phyloP scores from a whole-genome alignment of 2,113 vertebrate genomes.

The Sander lucioperca region DNA sequence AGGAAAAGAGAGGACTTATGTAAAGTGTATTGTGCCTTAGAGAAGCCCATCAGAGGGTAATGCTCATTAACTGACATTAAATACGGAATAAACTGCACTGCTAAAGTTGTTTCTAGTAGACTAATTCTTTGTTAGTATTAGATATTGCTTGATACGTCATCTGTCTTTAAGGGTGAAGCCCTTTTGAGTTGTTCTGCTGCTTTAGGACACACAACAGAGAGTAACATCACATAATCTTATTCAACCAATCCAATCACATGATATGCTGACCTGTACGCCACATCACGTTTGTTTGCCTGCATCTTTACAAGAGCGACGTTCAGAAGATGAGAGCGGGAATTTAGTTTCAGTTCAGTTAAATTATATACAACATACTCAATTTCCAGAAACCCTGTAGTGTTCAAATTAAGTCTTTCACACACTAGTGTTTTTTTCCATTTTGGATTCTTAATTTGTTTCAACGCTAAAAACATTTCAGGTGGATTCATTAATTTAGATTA shows the following conservation, averaged over 20 bases:
- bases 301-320: slow-evolving; percentile 24
- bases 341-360: slow-evolving; percentile 17
- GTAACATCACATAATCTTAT: slow-evolving; percentile 14
- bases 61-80: slow-evolving; percentile 54
- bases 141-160: slow-evolving; percentile 55
- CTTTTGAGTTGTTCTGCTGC: slow-evolving; percentile 40
- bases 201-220: slow-evolving; percentile 28
- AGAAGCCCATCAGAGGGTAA: slow-evolving; percentile 62
- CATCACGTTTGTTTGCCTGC: slow-evolving; percentile 8
- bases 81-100: slow-evolving; percentile 38
- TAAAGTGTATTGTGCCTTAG: slow-evolving; percentile 72
- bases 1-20: slow-evolving; percentile 46
- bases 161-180: slow-evolving; percentile 36
- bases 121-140: slow-evolving; percentile 23
- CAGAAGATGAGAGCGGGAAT: neutral
- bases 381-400: neutral
- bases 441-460: slow-evolving; percentile 15
- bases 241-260: neutral
- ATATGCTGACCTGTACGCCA: slow-evolving; percentile 10
- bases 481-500: slow-evolving; percentile 23
- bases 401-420: slow-evolving; percentile 2
- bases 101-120: slow-evolving; percentile 30
- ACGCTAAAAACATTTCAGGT: slow-evolving; percentile 16
- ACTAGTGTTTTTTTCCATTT: neutral
- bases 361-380: neutral